Base-by-base conservation (phyloP, 53 echinoderm and acorn worm genomes). In the Echinometra lucunter region DNA sequence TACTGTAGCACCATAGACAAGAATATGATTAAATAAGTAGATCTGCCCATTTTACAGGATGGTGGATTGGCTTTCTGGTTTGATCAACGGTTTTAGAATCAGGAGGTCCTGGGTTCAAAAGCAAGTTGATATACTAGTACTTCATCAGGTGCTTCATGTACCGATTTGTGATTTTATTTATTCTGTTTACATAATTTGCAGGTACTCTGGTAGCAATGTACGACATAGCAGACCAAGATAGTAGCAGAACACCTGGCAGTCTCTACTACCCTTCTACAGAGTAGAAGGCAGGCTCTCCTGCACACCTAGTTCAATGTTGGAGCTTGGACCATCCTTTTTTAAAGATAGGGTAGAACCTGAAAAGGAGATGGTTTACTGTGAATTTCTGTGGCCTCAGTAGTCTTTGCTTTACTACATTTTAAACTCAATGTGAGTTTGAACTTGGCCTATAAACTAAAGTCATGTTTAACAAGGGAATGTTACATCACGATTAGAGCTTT, bases 191-290 rank as follows among this genome's bases (percentile, higher is more conserved):
- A 55, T 56, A 11, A 58, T 63, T 27, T 91, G 83, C 45, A 94
- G 94, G n/a, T 94, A 94, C 45, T 83, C 94, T 66, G 94, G 85
- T 32, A 83, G 94, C 40, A 94, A 83, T 94, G 85, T 83, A 17
- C 94, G 94, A 3, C 94, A 94, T 23, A 67, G 25, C 66, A 94
- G 94, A 63, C 94, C 94, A n/a, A 94, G 85, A 34, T 94, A 94
- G 85, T 83, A 78, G 21, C 19, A 3, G 85, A 85, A 35, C 38
- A 38, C 21, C 42, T 18, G 38, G 38, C 23, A 38, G 42, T 78
- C 21, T 35, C 12, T 72, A 16, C 35, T 35, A 32, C 25, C 81
- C 40, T 81, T 6, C 81, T 25, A 44, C 23, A 44, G 81, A 44
- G 44, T 42, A 9, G 25, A 81, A 0, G 1, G 21, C 16, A 35